Evolutionary conservation across 1,140 invertebrate species (phyloP).

Genomic region (Camponotus vicinus): DNA sequence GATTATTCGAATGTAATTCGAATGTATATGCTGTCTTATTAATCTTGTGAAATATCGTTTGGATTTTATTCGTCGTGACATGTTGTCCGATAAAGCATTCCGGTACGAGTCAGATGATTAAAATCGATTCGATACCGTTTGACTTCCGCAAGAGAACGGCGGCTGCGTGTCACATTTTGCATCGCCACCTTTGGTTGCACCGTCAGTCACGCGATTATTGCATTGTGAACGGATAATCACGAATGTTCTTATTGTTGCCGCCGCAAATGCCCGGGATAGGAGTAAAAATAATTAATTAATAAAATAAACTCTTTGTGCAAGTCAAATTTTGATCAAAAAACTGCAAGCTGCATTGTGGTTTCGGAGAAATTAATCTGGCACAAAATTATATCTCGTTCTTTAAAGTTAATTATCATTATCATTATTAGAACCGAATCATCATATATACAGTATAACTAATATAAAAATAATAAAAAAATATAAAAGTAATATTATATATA

Average conservation of each 20-base stretch:
- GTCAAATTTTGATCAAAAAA: neutral
- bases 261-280: neutral
- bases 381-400: neutral
- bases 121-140: neutral
- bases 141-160: conserved; percentile 2
- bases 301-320: neutral
- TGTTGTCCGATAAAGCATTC: neutral
- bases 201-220: neutral
- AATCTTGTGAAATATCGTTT: neutral
- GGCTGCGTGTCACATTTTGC: conserved; percentile 18
- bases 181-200: neutral
- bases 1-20: neutral
- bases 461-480: no score
- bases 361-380: neutral
- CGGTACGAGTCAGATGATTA: neutral
- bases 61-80: neutral
- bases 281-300: neutral
- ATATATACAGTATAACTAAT: no score
- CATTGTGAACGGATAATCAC: neutral
- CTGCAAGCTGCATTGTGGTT: neutral
- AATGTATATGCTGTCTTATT: neutral
- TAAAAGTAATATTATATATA: no score
- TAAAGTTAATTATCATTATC: neutral
- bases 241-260: neutral
- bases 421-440: neutral